A percentile compares a stretch with the other conserved stretches of the same genome.
phyloP scores from a whole-genome alignment of 2,113 vertebrate species.

The Dendrocopos noguchii region DNA sequence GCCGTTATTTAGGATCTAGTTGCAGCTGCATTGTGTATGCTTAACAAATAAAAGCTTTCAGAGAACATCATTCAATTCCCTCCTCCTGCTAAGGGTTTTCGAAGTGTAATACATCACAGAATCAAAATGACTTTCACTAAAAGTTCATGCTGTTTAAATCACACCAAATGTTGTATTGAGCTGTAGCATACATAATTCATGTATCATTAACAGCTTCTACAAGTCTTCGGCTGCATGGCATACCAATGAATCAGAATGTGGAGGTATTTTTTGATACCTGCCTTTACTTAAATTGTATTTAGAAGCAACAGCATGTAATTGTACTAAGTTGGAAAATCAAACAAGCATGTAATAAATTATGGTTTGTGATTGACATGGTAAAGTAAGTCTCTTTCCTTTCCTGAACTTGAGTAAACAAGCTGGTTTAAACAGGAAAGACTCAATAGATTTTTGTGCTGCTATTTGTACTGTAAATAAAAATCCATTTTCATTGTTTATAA shows the following conservation, averaged over 20 bases:
- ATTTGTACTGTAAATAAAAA: not conserved
- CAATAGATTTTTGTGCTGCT: not conserved
- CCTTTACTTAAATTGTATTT: slow-evolving; percentile 53
- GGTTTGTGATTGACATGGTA: slow-evolving; percentile 18
- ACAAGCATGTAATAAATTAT: slow-evolving; percentile 26
- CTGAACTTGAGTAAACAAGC: not conserved
- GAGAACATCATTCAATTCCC: slow-evolving; percentile 46
- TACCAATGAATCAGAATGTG: slow-evolving; percentile 69
- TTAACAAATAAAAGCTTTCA: slow-evolving; percentile 54
- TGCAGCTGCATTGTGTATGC: slow-evolving; percentile 41
- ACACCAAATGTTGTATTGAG: slow-evolving; percentile 77
- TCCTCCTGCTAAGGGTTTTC: slow-evolving; percentile 56
- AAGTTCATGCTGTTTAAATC: slow-evolving; percentile 78
- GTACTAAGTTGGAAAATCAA: slow-evolving; percentile 45
- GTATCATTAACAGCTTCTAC: slow-evolving; percentile 74
- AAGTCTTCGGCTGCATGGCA: slow-evolving; percentile 55
- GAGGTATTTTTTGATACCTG: slow-evolving; percentile 29
- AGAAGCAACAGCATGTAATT: slow-evolving; percentile 52
- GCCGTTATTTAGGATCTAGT: not conserved
- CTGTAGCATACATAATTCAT: slow-evolving; percentile 80
- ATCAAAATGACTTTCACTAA: slow-evolving; percentile 76
- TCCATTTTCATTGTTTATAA: not conserved
- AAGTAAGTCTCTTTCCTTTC: not conserved
- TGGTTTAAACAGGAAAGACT: not conserved
- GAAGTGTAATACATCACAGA: slow-evolving; percentile 69